phyloP scores from a whole-genome alignment of 2,797 vertebrate species.

The Hippoglossus hippoglossus region DNA sequence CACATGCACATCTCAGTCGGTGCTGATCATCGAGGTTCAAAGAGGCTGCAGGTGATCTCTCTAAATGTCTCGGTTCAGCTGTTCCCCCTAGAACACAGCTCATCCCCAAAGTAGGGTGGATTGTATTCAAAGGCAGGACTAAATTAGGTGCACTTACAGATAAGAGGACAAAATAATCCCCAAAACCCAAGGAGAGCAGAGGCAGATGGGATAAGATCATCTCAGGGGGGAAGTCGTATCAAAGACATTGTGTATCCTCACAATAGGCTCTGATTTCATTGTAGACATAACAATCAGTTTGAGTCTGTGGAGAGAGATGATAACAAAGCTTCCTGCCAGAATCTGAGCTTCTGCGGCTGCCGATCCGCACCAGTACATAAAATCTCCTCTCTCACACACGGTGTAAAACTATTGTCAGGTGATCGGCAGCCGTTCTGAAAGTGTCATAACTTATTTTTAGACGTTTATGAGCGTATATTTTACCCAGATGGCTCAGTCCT shows the following conservation, averaged over 20 bases:
- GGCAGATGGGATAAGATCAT: constrained; percentile 41
- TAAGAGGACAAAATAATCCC: constrained; percentile 22
- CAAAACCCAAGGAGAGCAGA: constrained; percentile 16
- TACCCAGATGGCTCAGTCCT: constrained; percentile 9
- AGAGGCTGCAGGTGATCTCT: too few species aligned
- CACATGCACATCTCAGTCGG: too few species aligned
- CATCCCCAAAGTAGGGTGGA: constrained; percentile 11
- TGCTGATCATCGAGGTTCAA: too few species aligned
- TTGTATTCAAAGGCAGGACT: constrained; percentile 23
- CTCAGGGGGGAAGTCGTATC: constrained; percentile 44
- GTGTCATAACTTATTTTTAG: constrained; percentile 12
- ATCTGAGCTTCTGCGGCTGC: constrained; percentile 11
- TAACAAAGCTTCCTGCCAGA: constrained; percentile 45
- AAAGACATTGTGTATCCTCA: constrained; percentile 46
- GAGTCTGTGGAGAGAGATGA: constrained; percentile 19
- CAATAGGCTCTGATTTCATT: constrained; percentile 45
- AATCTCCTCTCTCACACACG: background rate
- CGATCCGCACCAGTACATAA: background rate
- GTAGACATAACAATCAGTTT: constrained; percentile 42
- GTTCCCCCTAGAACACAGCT: constrained; percentile 2
- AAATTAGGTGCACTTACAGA: constrained; percentile 36
- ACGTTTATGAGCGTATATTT: background rate
- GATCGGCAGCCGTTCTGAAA: constrained; percentile 17
- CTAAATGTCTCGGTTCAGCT: constrained; percentile 8
- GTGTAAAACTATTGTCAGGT: background rate